A percentile compares a stretch with the other conserved stretches of the same genome.
These are phyloP conservation scores for Polydrusus pterygomalis DNA, from an alignment of 2,888 invertebrate species.

Conservation along the genomic window DNA sequence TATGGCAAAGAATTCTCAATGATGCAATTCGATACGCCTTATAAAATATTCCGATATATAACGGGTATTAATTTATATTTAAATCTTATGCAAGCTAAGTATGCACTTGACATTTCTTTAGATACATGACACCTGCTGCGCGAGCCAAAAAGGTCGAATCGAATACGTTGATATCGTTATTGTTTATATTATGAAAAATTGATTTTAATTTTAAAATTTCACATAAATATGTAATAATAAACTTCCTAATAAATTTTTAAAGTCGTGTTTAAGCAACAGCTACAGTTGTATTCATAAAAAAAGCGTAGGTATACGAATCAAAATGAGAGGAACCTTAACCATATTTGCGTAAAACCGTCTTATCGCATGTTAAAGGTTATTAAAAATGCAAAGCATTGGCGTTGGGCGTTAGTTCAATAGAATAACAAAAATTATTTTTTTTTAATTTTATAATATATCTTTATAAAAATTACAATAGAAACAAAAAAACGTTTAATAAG, in stretches of 20 bases:
- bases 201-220: background rate
- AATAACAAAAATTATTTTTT: too few relatives aligned
- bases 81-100: conserved; percentile 39
- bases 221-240: background rate
- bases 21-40: conserved; percentile 38
- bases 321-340: too few relatives aligned
- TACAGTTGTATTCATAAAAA: too few relatives aligned
- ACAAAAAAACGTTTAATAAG: too few relatives aligned
- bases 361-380: too few relatives aligned
- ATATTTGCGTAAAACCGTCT: too few relatives aligned
- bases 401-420: too few relatives aligned
- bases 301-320: too few relatives aligned
- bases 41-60: conserved; percentile 34
- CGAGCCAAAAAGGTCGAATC: conserved; percentile 20
- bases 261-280: too few relatives aligned
- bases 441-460: too few relatives aligned
- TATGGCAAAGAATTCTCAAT: conserved; percentile 22
- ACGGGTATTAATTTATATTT: conserved; percentile 43
- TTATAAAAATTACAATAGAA: too few relatives aligned
- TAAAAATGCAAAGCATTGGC: too few relatives aligned
- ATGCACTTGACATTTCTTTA: conserved; percentile 47
- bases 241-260: background rate
- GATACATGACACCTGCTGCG: conserved; percentile 8
- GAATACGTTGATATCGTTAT: background rate
- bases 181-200: background rate